Evolutionary conservation across 2,888 invertebrate genomes (phyloP), one percentile per base, ranked within the genome.

Genomic region (Melieria omissa): DNA sequence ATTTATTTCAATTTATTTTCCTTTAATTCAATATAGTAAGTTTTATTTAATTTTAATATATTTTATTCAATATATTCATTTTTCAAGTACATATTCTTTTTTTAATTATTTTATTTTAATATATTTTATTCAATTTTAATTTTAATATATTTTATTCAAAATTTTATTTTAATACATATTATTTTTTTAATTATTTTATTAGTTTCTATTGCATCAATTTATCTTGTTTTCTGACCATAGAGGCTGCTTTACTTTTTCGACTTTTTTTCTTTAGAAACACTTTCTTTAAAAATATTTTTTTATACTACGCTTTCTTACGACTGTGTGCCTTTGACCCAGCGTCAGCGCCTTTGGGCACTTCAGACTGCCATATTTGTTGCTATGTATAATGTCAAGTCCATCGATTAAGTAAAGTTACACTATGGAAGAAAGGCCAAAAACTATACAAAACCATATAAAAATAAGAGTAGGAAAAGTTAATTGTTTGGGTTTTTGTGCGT

Each of bases 181-280:
- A 29, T 42, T 60, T 60, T 60, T 14, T 60, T 60, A 1, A 6
- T 6, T 41, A n/a, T 41, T 8, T 29, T 60, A 29, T 29, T 60
- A 60, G 14, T 12, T 8, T 12, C 12, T 60, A 41, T 60, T 41
- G 5, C 29, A 5, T 60, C 5, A 60, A 29, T 60, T 60, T 60
- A 29, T 41, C 41, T 41, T 60, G 41, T 12, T 60, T 60, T 52
- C 44, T 54, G 14, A 10, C 47, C 12, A 10, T 64, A 47, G 14
- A 64, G 16, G 12, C 47, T 64, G 16, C 14, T 64, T 64, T 64
- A 16, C 47, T 64, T 52, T 62, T n/a, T 44, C 54, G n/a, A 44
- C 52, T 47, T 69, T 44, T 16, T 42, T 54, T 12, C 16, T 54
- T 3, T 54, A 14, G 16, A 14, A 7, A 7, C 16, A 54, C 16